Evolutionary conservation across 2,113 vertebrate genomes (phyloP).

Genomic region (Phaethon lepturus): DNA sequence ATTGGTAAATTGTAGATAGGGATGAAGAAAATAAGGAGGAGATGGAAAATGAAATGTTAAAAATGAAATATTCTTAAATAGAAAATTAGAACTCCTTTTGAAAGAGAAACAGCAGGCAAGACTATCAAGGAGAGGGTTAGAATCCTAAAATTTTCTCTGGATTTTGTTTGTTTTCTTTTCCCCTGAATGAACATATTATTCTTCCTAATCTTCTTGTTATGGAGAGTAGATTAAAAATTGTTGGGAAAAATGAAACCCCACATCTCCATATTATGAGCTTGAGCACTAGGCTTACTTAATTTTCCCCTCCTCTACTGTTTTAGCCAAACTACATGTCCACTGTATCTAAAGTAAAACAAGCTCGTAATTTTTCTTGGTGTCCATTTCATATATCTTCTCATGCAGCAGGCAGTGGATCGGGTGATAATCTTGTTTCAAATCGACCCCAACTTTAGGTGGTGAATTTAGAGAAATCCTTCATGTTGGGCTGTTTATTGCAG

Average conservation of each 20-base stretch:
- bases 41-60: background rate
- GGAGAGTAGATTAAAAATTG: background rate
- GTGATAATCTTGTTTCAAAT: background rate
- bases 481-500: accelerated
- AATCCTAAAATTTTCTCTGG: background rate
- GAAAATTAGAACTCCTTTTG: background rate
- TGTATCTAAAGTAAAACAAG: background rate
- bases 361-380: background rate
- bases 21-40: background rate
- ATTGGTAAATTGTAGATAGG: background rate
- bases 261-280: background rate
- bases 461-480: background rate
- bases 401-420: accelerated
- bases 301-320: background rate
- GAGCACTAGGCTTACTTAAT: background rate
- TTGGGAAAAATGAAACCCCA: background rate
- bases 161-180: background rate
- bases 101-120: background rate
- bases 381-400: background rate
- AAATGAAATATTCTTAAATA: background rate
- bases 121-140: background rate
- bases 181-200: background rate
- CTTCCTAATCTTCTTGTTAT: background rate
- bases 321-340: background rate
- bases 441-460: accelerated